phyloP scores from a whole-genome alignment of 2,888 invertebrate genomes.

The Icerya purchasi region DNA sequence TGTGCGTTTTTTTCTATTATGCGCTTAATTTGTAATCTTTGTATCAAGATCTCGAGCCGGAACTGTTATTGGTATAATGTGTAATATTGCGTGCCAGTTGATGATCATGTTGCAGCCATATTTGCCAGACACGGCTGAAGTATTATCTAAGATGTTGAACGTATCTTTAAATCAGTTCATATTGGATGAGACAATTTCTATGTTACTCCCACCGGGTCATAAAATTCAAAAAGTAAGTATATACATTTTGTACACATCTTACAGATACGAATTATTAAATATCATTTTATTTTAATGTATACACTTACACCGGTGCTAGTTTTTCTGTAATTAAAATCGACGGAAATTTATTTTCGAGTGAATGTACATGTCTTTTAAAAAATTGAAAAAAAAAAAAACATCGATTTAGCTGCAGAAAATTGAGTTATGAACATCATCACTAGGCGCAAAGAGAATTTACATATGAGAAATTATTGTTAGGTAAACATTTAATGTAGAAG shows the following conservation, averaged over 20 bases:
- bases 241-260: background rate
- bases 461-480: too few relatives aligned
- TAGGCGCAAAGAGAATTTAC: too few relatives aligned
- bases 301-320: background rate
- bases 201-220: slow-evolving; percentile 55
- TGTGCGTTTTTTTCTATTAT: background rate
- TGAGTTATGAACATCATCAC: too few relatives aligned
- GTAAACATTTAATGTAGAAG: too few relatives aligned
- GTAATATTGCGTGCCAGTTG: slow-evolving; percentile 56
- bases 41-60: slow-evolving; percentile 44
- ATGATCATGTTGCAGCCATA: slow-evolving; percentile 68
- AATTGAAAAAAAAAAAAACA: too few relatives aligned
- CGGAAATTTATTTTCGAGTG: too few relatives aligned
- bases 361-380: too few relatives aligned
- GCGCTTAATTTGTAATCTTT: too few relatives aligned
- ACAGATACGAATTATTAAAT: background rate
- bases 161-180: slow-evolving; percentile 29
- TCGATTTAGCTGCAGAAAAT: too few relatives aligned
- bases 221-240: slow-evolving; percentile 45
- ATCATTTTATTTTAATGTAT: background rate
- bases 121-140: slow-evolving; percentile 60
- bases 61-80: slow-evolving; percentile 64
- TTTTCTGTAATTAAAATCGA: too few relatives aligned
- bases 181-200: slow-evolving; percentile 27
- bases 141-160: slow-evolving; percentile 51